Base-by-base conservation (phyloP, 2,113 vertebrate species). In the Lepus americanus region DNA sequence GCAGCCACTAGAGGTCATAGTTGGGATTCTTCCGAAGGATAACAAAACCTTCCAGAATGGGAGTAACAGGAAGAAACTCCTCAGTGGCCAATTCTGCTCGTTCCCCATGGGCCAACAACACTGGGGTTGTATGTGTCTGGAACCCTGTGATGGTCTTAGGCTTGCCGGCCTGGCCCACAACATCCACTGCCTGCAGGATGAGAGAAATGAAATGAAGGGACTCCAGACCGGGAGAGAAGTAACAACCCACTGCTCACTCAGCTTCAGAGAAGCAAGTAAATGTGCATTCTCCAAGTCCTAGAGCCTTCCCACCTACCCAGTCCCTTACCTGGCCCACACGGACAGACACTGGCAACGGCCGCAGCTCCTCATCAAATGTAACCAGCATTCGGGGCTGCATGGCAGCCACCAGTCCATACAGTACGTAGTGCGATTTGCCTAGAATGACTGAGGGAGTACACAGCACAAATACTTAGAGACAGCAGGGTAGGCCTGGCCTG, bases 371-470 rank as follows among this genome's bases (percentile, higher is more conserved):
- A 0, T 99, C 99, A 0, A 99, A 99, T 1, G 99, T 99, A 89
- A 99, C 99, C 92, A 99, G 98, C 99, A 99, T 99, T 29, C 99
- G 99, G 5, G 99, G 99, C 98, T 99, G 99, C 99, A 99, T 99
- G 91, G 99, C 99, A 94, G 99, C 99, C 86, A 99, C 99, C 20
- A 99, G 98, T 25, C 99, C 99, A 0, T 99, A 99, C 20, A 99
- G 98, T 55, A 99, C 98, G 6, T 99, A 99, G 98, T 99, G 99
- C 7, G 99, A 99, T 92, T 99, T 99, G 17, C 99, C 99, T 96
- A 99, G 97, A 93, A 99, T 99, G 96, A 99, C 99, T 97, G 74
- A 66, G 36, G 44, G 61, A 87, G 83, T 99, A 98, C 12, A 97
- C 2, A 44, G 39, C 14, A 96, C 36, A 92, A 31, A 80, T 6